phyloP scores from a whole-genome alignment of 2,797 vertebrate species.

The Erithacus rubecula region DNA sequence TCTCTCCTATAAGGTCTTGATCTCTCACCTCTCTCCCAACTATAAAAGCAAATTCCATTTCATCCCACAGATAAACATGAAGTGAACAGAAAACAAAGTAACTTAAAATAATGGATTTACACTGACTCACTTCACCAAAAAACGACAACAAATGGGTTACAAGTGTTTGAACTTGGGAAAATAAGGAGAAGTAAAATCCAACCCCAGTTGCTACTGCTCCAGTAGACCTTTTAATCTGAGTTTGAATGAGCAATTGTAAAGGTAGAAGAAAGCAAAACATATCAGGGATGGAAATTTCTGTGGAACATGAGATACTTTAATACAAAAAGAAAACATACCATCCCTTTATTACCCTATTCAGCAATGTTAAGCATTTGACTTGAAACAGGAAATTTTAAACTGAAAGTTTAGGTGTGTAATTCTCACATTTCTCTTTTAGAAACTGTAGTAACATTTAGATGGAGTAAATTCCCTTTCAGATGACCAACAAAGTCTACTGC shows the following conservation, averaged over 20 bases:
- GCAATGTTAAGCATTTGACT: background rate
- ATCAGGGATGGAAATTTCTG: background rate
- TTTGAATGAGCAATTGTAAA: background rate
- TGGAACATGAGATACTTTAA: background rate
- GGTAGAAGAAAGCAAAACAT: background rate
- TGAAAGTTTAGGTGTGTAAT: background rate
- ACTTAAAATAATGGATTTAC: background rate
- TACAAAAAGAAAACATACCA: background rate
- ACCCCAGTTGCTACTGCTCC: background rate
- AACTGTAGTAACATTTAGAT: background rate
- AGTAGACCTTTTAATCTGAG: background rate
- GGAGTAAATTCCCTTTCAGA: background rate
- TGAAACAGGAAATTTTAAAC: background rate
- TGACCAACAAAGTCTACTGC: background rate
- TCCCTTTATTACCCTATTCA: background rate
- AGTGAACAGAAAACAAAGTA: background rate
- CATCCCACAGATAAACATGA: background rate
- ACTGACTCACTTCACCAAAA: background rate
- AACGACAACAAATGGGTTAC: background rate
- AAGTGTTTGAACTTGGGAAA: background rate
- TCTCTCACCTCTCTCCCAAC: background rate
- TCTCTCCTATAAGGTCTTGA: background rate
- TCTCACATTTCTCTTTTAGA: background rate
- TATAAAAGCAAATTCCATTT: background rate
- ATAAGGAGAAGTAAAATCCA: background rate